Percentiles rank a stretch among this genome's conserved stretches.
phyloP scores from a whole-genome alignment of 1,140 invertebrate species.

The Lepidotrigona ventralis region DNA sequence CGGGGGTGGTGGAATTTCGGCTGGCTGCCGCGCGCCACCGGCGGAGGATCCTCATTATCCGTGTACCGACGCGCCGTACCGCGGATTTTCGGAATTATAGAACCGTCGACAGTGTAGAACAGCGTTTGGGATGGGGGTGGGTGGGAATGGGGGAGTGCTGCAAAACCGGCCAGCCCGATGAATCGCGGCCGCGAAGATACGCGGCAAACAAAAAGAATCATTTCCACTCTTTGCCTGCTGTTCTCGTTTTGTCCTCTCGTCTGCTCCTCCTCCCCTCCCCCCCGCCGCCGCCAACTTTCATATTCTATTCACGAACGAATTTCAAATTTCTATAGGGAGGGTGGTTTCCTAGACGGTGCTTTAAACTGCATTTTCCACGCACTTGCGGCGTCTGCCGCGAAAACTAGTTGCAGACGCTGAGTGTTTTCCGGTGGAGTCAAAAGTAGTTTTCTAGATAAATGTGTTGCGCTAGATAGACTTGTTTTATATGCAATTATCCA shows the following conservation, averaged over 20 bases:
- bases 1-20: slow-evolving; percentile 28
- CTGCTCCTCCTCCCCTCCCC: neutral
- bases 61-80: neutral
- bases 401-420: neutral
- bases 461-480: too few species aligned
- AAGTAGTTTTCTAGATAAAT: neutral
- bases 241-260: slow-evolving; percentile 30
- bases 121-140: too few species aligned
- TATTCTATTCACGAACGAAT: neutral
- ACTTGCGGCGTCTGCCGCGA: neutral
- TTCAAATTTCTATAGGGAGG: neutral
- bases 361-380: neutral
- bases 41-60: slow-evolving; percentile 40
- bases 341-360: neutral
- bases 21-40: neutral
- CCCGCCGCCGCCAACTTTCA: neutral
- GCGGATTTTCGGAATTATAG: slow-evolving; percentile 45
- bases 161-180: slow-evolving; percentile 22
- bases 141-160: neutral
- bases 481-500: too few species aligned
- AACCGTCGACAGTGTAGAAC: slow-evolving; percentile 23
- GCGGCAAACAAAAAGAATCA: slow-evolving; percentile 16
- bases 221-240: slow-evolving; percentile 3
- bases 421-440: neutral
- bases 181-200: slow-evolving; percentile 19